These are phyloP conservation scores for Pseudorhombus dupliciocellatus DNA, from an alignment of 2,113 vertebrate genomes.

Conservation along the genomic window DNA sequence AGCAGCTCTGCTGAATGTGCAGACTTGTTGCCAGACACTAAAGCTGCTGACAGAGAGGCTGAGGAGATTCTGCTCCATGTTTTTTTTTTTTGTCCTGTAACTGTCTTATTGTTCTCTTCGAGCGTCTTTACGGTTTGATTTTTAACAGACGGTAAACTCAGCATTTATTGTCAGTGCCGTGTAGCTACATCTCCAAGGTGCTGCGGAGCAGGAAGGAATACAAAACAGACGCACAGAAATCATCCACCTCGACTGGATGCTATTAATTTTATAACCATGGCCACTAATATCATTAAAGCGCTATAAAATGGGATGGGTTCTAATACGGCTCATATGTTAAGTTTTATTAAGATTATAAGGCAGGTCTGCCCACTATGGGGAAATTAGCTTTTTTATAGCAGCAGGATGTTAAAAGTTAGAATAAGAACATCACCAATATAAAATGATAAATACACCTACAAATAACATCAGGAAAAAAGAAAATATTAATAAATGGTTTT, in stretches of 20 bases:
- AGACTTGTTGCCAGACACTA: constrained; percentile 23
- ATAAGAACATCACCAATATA: too few species aligned
- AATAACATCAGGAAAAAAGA: too few species aligned
- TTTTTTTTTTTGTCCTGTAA: not conserved
- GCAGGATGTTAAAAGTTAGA: too few species aligned
- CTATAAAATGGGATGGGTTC: not conserved
- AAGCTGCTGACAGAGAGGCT: not conserved
- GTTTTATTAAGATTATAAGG: too few species aligned
- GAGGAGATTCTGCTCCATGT: too few species aligned
- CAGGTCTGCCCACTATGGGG: too few species aligned
- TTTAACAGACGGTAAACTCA: constrained; percentile 1
- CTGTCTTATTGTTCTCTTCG: not conserved
- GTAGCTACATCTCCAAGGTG: not conserved
- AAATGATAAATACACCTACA: too few species aligned
- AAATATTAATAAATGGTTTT: too few species aligned
- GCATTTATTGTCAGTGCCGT: not conserved
- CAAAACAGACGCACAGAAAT: not conserved
- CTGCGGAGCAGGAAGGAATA: not conserved
- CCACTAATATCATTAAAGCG: not conserved
- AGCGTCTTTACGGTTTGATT: not conserved
- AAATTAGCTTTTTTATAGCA: too few species aligned
- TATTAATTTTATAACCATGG: not conserved
- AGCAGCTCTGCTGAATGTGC: constrained; percentile 37
- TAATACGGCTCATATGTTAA: not conserved
- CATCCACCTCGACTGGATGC: not conserved